A percentile compares a stretch with the other conserved stretches of the same genome.
Evolutionary conservation across 2,797 vertebrate genomes (phyloP).

Genomic region (Thunnus albacares): DNA sequence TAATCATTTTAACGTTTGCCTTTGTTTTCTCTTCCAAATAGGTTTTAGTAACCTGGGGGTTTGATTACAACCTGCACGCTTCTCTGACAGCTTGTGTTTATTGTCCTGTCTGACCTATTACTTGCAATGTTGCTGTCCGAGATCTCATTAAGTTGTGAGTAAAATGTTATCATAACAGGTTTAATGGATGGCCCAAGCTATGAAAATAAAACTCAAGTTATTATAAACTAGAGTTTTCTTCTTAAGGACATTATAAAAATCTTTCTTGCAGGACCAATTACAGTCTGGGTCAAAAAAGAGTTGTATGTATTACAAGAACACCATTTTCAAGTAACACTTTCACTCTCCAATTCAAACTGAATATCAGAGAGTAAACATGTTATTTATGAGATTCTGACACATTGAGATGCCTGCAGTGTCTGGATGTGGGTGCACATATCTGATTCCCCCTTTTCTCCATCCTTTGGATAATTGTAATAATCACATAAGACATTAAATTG

Average conservation of each 20-base stretch:
- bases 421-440: constrained; percentile 12
- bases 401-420: constrained; percentile 25
- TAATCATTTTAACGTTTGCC: neutral
- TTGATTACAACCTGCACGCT: constrained; percentile 9
- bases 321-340: constrained; percentile 8
- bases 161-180: constrained; percentile 1
- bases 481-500: constrained; percentile 40
- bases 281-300: neutral
- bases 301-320: constrained; percentile 2
- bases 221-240: neutral
- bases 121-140: neutral
- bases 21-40: neutral
- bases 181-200: neutral
- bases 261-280: neutral
- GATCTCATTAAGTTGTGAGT: neutral
- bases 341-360: neutral
- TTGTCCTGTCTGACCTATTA: constrained; percentile 12
- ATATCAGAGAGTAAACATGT: constrained; percentile 11
- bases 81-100: neutral
- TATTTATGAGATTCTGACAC: constrained; percentile 24
- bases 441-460: constrained; percentile 4
- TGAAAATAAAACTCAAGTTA: neutral
- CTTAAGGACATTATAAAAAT: neutral
- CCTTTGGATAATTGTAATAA: constrained; percentile 45
- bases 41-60: neutral